phyloP scores from a whole-genome alignment of 2,113 vertebrate genomes.

The Stictonetta naevosa region DNA sequence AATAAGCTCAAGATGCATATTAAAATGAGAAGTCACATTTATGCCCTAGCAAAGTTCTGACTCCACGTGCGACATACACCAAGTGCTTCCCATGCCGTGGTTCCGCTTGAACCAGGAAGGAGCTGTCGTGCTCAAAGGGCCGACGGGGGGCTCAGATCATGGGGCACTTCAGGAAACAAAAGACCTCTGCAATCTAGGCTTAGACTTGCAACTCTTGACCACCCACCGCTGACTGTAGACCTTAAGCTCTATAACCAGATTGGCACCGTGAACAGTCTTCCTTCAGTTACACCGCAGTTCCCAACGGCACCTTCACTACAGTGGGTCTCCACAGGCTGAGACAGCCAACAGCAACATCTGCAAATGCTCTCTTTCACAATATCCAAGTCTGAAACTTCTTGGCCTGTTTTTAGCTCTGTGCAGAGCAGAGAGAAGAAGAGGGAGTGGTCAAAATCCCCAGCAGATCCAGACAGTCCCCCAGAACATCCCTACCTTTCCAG shows the following conservation, averaged over 20 bases:
- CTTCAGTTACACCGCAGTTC: neutral
- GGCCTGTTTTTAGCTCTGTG: neutral
- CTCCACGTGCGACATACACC: neutral
- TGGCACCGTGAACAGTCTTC: fast-evolving
- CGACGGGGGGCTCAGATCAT: neutral
- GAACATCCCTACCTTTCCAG: slow-evolving; percentile 31
- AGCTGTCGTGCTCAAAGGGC: neutral
- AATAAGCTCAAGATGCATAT: neutral
- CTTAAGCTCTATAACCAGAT: neutral
- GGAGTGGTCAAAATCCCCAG: neutral
- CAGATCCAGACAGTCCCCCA: neutral
- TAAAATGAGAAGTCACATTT: neutral
- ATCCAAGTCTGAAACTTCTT: neutral
- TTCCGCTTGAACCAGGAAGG: neutral
- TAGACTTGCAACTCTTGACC: neutral
- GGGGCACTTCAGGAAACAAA: neutral
- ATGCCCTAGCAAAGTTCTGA: neutral
- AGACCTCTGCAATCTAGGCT: neutral
- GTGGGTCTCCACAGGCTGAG: fast-evolving
- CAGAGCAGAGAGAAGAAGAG: neutral
- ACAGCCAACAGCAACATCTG: neutral
- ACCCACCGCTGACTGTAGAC: too few relatives aligned
- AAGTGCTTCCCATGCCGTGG: too few relatives aligned
- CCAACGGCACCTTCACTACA: neutral
- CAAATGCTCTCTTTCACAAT: neutral